These are phyloP conservation scores for Apamea anceps DNA, from an alignment of 2,888 invertebrate genomes.

Conservation along the genomic window DNA sequence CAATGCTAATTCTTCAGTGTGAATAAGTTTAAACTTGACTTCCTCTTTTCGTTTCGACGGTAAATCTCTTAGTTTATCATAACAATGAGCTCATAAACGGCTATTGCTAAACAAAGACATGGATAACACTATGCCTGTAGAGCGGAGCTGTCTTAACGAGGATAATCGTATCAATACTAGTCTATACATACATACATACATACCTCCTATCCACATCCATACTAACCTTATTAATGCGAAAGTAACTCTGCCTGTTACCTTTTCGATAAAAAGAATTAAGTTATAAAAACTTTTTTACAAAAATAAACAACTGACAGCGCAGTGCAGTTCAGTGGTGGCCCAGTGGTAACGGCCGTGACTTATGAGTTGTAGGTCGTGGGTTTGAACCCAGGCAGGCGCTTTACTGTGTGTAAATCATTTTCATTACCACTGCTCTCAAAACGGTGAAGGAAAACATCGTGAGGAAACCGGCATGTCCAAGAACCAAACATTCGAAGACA, in stretches of 20 bases:
- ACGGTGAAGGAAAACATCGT: too few relatives aligned
- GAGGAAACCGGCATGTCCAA: too few relatives aligned
- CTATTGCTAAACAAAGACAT: neutral
- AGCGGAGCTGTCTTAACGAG: neutral
- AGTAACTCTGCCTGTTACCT: neutral
- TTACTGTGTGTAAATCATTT: too few relatives aligned
- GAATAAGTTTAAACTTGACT: neutral
- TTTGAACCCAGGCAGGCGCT: too few relatives aligned
- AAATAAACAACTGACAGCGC: too few relatives aligned
- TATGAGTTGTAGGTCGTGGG: too few relatives aligned
- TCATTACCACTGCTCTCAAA: too few relatives aligned
- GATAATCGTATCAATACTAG: neutral
- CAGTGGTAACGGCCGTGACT: too few relatives aligned
- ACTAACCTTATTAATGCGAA: neutral
- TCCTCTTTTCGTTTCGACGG: neutral
- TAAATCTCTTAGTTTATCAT: neutral
- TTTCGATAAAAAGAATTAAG: neutral
- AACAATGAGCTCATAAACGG: neutral
- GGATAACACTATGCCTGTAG: neutral
- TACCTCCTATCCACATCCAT: neutral
- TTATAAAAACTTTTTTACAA: too few relatives aligned
- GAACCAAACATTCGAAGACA: too few relatives aligned
- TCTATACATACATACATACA: neutral
- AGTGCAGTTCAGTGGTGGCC: too few relatives aligned
- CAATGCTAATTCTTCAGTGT: neutral